phyloP scores from a whole-genome alignment of 2,888 invertebrate genomes.

The Malthinus flaveolus region DNA sequence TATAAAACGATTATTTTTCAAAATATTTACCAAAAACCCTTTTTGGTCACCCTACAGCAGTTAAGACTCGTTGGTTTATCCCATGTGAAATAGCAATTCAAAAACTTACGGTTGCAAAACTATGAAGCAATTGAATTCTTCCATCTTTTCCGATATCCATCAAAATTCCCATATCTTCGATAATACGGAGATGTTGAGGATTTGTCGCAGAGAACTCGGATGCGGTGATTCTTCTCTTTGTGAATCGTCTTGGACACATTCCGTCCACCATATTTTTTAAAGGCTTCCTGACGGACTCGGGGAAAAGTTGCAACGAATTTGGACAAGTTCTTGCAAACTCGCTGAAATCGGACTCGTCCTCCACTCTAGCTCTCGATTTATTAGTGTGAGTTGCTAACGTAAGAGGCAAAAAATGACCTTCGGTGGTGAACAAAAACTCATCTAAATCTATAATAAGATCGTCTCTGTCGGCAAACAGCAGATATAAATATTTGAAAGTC shows the following conservation, averaged over 20 bases:
- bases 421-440: slow-evolving; percentile 88
- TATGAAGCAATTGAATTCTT: slow-evolving; percentile 88
- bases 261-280: slow-evolving; percentile 84
- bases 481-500: slow-evolving; percentile 95
- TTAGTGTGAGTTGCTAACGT: slow-evolving; percentile 71
- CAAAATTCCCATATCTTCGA: slow-evolving; percentile 94
- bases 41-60: too few relatives aligned
- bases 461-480: slow-evolving; percentile 87
- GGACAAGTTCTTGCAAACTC: slow-evolving; percentile 75
- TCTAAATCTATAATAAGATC: slow-evolving; percentile 83
- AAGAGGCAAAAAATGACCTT: slow-evolving; percentile 93
- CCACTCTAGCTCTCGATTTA: slow-evolving; percentile 56
- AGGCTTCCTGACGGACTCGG: slow-evolving; percentile 81
- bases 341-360: slow-evolving; percentile 62
- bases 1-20: too few relatives aligned
- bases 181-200: slow-evolving; percentile 81
- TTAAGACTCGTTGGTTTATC: too few relatives aligned
- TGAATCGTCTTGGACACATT: slow-evolving; percentile 68
- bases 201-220: slow-evolving; percentile 76
- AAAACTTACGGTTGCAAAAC: slow-evolving; percentile 80
- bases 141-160: slow-evolving; percentile 88
- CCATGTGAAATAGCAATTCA: too few relatives aligned
- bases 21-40: too few relatives aligned
- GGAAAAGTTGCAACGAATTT: slow-evolving; percentile 80
- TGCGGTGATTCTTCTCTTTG: slow-evolving; percentile 67